Base-by-base conservation (phyloP, 2,888 invertebrate species). In the Philopedon plagiatum region DNA sequence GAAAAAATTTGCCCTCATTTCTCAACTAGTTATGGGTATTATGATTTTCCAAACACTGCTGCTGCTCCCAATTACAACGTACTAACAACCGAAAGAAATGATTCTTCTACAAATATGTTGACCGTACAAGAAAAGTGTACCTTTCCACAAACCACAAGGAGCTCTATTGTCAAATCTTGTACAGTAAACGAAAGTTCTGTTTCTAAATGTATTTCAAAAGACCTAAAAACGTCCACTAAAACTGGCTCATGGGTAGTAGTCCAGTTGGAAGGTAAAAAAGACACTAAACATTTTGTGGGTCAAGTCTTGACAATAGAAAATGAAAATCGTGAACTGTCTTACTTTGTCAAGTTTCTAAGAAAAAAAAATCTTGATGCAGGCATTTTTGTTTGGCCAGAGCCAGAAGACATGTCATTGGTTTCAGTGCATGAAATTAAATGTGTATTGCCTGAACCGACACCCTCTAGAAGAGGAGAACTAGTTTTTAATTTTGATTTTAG, bases 1-100 rank as follows among this genome's bases (percentile, higher is more conserved):
- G 21, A 51, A 46, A 46, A 5, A 46, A n/a, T 46, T 46, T 46
- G 46, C 46, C 11, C 46, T 46, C 37, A 37, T 37, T 37, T 37
- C 37, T 37, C 37, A 37, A 37, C 11, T 37, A 11, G 37, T 37
- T 11, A 37, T 37, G 41, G 41, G 1, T 41, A 41, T 8, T 41
- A 15, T 41, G 41, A 41, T 15, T 41, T 13, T 41, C 15, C 41
- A 15, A 41, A 41, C 13, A 15, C 41, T 15, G 4, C 41, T 15
- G 41, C 15, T 2, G 41, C 4, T 5, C 9, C 34, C 34, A 37
- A 37, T 5, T 7, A 11, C 34, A 11, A 37, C 11, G 11, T 11
- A 11, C 34, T 37, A 11, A 37, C 9, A 37, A 11, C 34, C 34
- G 9, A 5, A 37, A 37, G 2, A 37, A 37, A 5, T 15, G 15